Percentiles rank a stretch among this genome's conserved stretches.
phyloP scores from a whole-genome alignment of 1,140 invertebrate species.

The Nephila pilipes region DNA sequence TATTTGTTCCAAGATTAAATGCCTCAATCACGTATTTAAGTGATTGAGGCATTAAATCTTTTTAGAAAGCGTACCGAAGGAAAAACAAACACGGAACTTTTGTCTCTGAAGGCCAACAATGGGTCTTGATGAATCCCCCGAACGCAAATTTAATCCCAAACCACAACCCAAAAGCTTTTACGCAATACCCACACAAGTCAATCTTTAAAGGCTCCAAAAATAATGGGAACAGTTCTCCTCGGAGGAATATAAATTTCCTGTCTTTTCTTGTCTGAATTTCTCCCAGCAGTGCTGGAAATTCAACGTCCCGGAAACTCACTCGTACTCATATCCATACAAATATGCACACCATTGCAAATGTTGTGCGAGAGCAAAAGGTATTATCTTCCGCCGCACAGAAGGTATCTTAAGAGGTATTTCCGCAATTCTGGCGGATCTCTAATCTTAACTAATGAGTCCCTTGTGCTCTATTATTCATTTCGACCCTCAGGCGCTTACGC shows the following conservation, averaged over 20 bases:
- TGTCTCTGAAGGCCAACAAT: background rate
- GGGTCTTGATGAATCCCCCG: background rate
- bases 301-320: constrained; percentile 1
- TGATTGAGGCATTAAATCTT: background rate
- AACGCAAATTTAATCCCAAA: background rate
- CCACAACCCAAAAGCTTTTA: constrained; percentile 24
- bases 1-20: no score
- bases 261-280: constrained; percentile 14
- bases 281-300: background rate
- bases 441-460: constrained; percentile 47
- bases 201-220: background rate
- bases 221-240: background rate
- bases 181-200: background rate
- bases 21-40: background rate
- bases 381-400: constrained; percentile 28
- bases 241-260: constrained; percentile 31
- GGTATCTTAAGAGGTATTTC: constrained; percentile 47
- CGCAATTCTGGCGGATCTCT: constrained; percentile 33
- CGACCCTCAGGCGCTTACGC: background rate
- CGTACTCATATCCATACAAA: constrained; percentile 6
- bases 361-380: background rate
- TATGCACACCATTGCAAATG: background rate
- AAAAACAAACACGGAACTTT: background rate
- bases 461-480: constrained; percentile 22
- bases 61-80: background rate